Percentiles rank a stretch among this genome's conserved stretches.
phyloP scores from a whole-genome alignment of 2,797 vertebrate genomes.

The Silurus lanzhouensis region DNA sequence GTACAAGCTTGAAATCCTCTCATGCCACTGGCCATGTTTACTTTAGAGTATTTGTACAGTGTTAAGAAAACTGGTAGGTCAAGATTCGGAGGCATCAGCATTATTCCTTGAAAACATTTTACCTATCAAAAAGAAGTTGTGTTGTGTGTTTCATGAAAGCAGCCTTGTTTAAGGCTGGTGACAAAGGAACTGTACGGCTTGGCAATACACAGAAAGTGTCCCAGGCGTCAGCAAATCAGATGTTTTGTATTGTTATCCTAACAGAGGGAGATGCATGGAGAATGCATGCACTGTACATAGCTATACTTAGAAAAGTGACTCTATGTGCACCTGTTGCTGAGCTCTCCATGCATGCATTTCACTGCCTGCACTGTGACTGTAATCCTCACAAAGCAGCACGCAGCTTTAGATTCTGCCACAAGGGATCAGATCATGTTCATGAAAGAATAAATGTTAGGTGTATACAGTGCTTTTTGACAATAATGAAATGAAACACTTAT shows the following conservation, averaged over 20 bases:
- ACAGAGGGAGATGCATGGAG: conserved; percentile 51
- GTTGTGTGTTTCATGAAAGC: not conserved
- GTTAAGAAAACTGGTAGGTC: not conserved
- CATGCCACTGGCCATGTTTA: not conserved
- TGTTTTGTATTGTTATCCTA: conserved; percentile 64
- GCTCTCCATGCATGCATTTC: conserved; percentile 52
- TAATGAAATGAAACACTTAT: not conserved
- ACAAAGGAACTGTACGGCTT: not conserved
- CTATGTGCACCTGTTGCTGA: conserved; percentile 68
- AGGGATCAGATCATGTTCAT: conserved; percentile 39
- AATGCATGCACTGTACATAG: conserved; percentile 56
- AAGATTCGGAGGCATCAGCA: not conserved
- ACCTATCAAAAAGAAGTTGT: conserved; percentile 1
- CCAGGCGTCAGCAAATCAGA: conserved; percentile 56
- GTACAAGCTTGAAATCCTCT: not conserved
- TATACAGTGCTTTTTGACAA: not conserved
- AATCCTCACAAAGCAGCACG: conserved; percentile 24
- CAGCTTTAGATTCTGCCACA: conserved; percentile 38
- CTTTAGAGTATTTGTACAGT: not conserved
- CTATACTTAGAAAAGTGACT: conserved; percentile 71
- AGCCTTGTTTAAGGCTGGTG: not conserved
- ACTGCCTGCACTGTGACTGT: conserved; percentile 24
- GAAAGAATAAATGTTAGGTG: not conserved
- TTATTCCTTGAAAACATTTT: not conserved
- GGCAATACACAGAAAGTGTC: conserved; percentile 43